Percentiles rank a stretch among this genome's conserved stretches.
phyloP scores from a whole-genome alignment of 1,140 invertebrate species.

The Vollenhovia emeryi region DNA sequence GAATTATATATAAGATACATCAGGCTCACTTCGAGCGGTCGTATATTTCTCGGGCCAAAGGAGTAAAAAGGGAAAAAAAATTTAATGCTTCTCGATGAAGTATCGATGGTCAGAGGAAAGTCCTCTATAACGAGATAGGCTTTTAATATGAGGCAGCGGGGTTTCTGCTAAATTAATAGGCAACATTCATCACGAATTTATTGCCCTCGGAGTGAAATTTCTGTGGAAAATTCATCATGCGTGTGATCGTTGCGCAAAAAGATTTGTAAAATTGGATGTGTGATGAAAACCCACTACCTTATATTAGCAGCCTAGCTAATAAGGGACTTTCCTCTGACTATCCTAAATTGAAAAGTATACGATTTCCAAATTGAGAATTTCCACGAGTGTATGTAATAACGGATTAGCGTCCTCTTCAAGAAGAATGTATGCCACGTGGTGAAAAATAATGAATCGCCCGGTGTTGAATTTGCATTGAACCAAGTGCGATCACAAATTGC shows the following conservation, averaged over 20 bases:
- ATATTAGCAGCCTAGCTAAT: too few species aligned
- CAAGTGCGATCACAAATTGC: background rate
- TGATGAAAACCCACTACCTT: too few species aligned
- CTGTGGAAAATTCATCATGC: too few species aligned
- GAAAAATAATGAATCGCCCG: background rate
- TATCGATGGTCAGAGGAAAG: background rate
- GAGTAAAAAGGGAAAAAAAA: background rate
- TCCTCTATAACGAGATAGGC: too few species aligned
- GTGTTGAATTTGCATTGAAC: background rate
- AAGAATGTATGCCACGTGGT: background rate
- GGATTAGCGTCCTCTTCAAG: background rate
- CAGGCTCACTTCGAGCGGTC: background rate
- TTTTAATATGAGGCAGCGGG: too few species aligned
- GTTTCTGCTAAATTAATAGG: too few species aligned
- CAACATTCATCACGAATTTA: too few species aligned
- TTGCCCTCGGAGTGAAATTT: too few species aligned
- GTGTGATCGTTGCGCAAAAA: too few species aligned
- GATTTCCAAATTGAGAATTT: background rate
- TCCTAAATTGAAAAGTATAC: background rate
- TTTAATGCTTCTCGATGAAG: background rate
- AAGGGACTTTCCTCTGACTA: too few species aligned
- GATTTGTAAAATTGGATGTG: too few species aligned
- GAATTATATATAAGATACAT: conserved; percentile 25
- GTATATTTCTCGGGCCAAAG: background rate
- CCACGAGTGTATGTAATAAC: background rate